These are phyloP conservation scores for Antechinus stuartii DNA, from an alignment of 2,113 vertebrate genomes.

Conservation along the genomic window DNA sequence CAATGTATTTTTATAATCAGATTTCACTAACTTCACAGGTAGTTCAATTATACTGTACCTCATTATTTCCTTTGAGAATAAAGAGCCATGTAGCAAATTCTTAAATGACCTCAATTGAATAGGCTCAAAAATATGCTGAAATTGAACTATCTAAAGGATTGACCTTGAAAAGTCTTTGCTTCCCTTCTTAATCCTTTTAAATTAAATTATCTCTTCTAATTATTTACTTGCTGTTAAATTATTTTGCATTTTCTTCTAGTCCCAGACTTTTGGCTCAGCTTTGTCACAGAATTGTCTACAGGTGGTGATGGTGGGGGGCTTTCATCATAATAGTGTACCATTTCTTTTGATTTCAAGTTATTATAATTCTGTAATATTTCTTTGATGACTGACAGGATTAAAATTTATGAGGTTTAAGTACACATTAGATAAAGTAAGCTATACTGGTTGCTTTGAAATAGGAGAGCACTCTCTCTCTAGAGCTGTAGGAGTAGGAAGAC, in stretches of 20 bases:
- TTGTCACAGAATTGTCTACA: slow-evolving; percentile 43
- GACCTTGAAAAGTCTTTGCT: slow-evolving; percentile 28
- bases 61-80: slow-evolving; percentile 59
- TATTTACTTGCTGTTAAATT: slow-evolving; percentile 70
- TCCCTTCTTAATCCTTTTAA: slow-evolving; percentile 55
- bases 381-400: slow-evolving; percentile 60
- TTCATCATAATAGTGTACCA: slow-evolving; percentile 61
- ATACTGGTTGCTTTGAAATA: slow-evolving; percentile 57
- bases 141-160: slow-evolving; percentile 58
- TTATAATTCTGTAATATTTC: slow-evolving; percentile 68
- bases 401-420: slow-evolving; percentile 63
- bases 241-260: slow-evolving; percentile 66
- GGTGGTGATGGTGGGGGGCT: background rate
- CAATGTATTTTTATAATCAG: slow-evolving; percentile 59
- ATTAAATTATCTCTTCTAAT: slow-evolving; percentile 57
- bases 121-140: slow-evolving; percentile 49
- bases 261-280: slow-evolving; percentile 54
- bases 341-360: slow-evolving; percentile 60
- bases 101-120: slow-evolving; percentile 63
- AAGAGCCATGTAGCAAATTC: slow-evolving; percentile 66
- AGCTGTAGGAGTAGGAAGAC: slow-evolving; percentile 14
- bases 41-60: slow-evolving; percentile 66
- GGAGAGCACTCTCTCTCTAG: background rate
- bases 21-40: slow-evolving; percentile 64
- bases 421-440: slow-evolving; percentile 37